Percentiles rank a stretch among this genome's conserved stretches.
Evolutionary conservation across 2,113 vertebrate genomes (phyloP).

Genomic region (Alouatta palliata): DNA sequence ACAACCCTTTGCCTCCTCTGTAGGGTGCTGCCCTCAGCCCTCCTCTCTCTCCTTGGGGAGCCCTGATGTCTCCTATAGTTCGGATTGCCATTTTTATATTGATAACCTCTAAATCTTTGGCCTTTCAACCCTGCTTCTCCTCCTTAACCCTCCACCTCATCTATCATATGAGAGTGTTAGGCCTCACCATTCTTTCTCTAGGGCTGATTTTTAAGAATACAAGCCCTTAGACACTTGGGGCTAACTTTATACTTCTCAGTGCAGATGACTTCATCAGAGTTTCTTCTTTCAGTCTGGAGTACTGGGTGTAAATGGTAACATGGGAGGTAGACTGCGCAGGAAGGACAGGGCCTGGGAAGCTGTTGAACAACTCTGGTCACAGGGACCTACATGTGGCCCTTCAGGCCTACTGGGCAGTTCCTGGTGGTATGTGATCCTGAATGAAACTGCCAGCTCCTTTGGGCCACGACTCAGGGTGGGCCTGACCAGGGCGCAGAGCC

Average conservation of each 20-base stretch:
- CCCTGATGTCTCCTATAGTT: not conserved
- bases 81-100: not conserved
- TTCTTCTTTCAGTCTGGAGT: slow-evolving; percentile 18
- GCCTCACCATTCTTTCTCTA: not conserved
- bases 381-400: not conserved
- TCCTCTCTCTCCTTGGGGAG: not conserved
- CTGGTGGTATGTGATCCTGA: slow-evolving; percentile 15
- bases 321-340: not conserved
- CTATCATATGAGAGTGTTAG: not conserved
- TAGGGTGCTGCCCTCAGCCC: not conserved
- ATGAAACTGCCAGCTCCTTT: not conserved
- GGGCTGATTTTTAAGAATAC: slow-evolving; percentile 3
- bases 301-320: not conserved
- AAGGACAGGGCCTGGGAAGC: not conserved
- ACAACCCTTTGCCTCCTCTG: not conserved
- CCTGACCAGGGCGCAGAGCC: not conserved
- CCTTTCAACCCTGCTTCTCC: not conserved
- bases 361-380: not conserved
- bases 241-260: not conserved
- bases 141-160: not conserved
- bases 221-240: not conserved
- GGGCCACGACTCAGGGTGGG: not conserved
- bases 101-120: not conserved
- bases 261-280: not conserved
- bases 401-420: not conserved